Conservation (phyloP, 2,888 invertebrate genomes). For the Rotaria sp. region DNA sequence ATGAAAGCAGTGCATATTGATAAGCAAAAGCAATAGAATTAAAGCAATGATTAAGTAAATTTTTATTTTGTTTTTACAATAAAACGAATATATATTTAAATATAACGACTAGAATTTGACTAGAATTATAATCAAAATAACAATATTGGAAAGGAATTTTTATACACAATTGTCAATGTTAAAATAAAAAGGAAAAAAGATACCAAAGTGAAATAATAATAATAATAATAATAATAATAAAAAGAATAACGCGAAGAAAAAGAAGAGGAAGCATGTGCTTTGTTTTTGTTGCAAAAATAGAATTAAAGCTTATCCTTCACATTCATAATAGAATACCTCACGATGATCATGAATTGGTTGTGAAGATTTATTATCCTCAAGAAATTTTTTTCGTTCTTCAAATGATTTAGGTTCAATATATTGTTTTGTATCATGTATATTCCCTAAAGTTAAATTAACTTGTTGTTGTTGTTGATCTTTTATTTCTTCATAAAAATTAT, state of each 20-base stretch:
- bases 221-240: too few species aligned
- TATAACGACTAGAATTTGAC: not conserved
- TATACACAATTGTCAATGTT: too few species aligned
- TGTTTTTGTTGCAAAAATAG: not conserved
- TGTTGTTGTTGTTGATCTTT: constrained; percentile 9
- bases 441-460: not conserved
- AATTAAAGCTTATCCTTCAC: not conserved
- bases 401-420: not conserved
- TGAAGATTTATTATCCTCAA: not conserved
- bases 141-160: too few species aligned
- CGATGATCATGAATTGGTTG: not conserved
- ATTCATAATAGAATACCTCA: constrained; percentile 18
- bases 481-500: constrained; percentile 29
- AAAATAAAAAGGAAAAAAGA: too few species aligned
- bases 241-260: not conserved
- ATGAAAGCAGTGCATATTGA: not conserved
- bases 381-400: not conserved
- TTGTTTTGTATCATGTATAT: not conserved
- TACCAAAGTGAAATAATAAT: too few species aligned
- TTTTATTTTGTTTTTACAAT: not conserved
- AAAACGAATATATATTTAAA: not conserved
- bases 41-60: not conserved
- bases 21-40: not conserved
- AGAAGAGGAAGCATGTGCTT: not conserved
- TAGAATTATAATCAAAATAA: not conserved